Evolutionary conservation across 2,888 invertebrate genomes (phyloP).

Genomic region (Sinodicranocentrus sp.): DNA sequence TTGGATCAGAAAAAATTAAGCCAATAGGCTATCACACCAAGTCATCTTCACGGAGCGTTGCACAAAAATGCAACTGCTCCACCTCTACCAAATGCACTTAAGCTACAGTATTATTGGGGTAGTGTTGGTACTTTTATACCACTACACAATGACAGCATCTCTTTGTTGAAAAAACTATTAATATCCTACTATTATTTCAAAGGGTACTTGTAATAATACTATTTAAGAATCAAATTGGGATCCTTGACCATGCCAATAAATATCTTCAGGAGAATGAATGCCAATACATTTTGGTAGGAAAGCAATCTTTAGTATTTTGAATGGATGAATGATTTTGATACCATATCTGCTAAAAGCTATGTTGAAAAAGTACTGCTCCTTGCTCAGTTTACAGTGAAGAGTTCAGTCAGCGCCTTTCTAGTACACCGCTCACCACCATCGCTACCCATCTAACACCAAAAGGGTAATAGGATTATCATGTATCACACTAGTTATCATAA

Average conservation of each 20-base stretch:
- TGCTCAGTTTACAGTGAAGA: too few species aligned
- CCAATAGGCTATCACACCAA: constrained; percentile 62
- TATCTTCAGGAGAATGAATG: neutral
- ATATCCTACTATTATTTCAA: neutral
- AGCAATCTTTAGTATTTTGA: neutral
- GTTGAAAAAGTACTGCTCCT: too few species aligned
- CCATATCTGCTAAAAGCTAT: too few species aligned
- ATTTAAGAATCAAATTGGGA: constrained; percentile 1
- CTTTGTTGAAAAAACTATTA: neutral
- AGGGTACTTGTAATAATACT: neutral
- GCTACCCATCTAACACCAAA: neutral
- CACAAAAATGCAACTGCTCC: constrained; percentile 54
- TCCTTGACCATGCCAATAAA: constrained; percentile 52
- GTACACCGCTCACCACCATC: neutral
- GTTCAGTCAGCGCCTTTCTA: neutral
- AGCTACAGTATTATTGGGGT: neutral
- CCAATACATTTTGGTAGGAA: neutral
- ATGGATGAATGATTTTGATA: constrained; percentile 49
- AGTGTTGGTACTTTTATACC: neutral
- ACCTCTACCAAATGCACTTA: constrained; percentile 1
- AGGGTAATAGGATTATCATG: constrained; percentile 11
- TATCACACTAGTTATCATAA: constrained; percentile 14
- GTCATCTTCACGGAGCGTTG: constrained; percentile 63
- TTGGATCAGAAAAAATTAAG: constrained; percentile 35
- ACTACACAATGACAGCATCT: neutral